These are phyloP conservation scores for Pseudochaenichthys georgianus DNA, from an alignment of 2,797 vertebrate genomes.

Conservation along the genomic window DNA sequence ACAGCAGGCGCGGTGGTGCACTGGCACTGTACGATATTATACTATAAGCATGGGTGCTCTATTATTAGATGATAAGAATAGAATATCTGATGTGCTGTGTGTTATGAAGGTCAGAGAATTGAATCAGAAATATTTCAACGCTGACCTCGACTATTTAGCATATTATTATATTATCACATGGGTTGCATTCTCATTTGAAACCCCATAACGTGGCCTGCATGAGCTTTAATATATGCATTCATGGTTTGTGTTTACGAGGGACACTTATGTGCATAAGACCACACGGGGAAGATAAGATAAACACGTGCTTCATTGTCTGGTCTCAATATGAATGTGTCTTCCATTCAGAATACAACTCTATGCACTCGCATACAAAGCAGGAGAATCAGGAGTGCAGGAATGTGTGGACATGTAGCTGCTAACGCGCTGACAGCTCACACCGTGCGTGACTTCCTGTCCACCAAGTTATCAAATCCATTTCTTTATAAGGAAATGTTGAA, in stretches of 20 bases:
- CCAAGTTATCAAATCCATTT: constrained; percentile 8
- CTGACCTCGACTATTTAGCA: constrained; percentile 39
- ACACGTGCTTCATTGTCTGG: constrained; percentile 17
- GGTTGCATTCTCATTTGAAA: constrained; percentile 38
- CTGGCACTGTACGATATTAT: constrained; percentile 39
- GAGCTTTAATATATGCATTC: constrained; percentile 17
- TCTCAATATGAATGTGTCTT: constrained; percentile 26
- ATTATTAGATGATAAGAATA: constrained; percentile 55
- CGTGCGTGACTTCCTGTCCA: constrained; percentile 10
- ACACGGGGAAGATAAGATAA: constrained; percentile 14
- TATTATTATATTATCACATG: constrained; percentile 37
- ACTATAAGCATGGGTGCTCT: constrained; percentile 41
- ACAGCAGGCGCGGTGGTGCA: constrained; percentile 43
- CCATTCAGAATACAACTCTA: neutral
- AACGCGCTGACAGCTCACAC: constrained; percentile 42
- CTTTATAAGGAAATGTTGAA: constrained; percentile 20
- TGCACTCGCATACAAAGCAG: neutral
- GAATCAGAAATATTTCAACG: constrained; percentile 31
- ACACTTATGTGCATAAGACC: constrained; percentile 13
- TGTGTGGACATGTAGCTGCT: constrained; percentile 29
- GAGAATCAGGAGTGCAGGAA: neutral
- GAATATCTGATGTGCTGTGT: constrained; percentile 44
- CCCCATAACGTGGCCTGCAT: constrained; percentile 22
- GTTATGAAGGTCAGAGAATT: constrained; percentile 50
- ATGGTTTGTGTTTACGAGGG: constrained; percentile 29